Conservation (phyloP, 2,113 vertebrate species). For the Zonotrichia leucophrys region DNA sequence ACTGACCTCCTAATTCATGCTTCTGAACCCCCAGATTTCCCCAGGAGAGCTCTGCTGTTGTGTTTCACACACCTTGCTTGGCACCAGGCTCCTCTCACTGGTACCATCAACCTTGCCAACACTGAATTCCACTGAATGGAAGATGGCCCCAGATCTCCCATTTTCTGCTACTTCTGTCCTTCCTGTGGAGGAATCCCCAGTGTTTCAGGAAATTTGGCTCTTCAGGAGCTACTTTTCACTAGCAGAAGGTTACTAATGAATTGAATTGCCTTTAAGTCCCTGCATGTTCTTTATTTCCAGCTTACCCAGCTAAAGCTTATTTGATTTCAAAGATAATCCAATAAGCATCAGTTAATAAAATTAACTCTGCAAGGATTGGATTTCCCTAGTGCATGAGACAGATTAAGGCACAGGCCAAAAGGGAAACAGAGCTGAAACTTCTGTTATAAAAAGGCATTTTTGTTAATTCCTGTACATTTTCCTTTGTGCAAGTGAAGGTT, state of each 20-base stretch:
- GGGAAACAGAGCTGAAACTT: background rate
- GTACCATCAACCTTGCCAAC: background rate
- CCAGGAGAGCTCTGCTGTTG: background rate
- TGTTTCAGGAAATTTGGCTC: background rate
- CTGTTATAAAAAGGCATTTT: background rate
- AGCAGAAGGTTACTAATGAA: background rate
- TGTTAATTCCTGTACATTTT: background rate
- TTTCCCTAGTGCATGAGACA: background rate
- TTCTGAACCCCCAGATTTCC: background rate
- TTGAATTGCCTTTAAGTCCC: background rate
- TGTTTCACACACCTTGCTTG: background rate
- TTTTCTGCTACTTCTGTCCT: background rate
- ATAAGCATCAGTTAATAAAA: conserved; percentile 23
- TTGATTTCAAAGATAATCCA: conserved; percentile 25
- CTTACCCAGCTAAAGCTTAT: background rate
- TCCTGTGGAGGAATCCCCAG: background rate
- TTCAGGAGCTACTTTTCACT: background rate
- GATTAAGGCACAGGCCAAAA: background rate
- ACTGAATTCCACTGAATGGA: background rate
- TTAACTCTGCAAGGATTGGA: background rate
- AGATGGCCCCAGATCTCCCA: background rate
- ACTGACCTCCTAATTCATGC: background rate
- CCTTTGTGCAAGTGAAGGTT: background rate
- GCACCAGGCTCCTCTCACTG: background rate
- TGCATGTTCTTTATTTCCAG: background rate